Evolutionary conservation across 2,888 invertebrate genomes (phyloP).

Genomic region (Hypena proboscidalis): DNA sequence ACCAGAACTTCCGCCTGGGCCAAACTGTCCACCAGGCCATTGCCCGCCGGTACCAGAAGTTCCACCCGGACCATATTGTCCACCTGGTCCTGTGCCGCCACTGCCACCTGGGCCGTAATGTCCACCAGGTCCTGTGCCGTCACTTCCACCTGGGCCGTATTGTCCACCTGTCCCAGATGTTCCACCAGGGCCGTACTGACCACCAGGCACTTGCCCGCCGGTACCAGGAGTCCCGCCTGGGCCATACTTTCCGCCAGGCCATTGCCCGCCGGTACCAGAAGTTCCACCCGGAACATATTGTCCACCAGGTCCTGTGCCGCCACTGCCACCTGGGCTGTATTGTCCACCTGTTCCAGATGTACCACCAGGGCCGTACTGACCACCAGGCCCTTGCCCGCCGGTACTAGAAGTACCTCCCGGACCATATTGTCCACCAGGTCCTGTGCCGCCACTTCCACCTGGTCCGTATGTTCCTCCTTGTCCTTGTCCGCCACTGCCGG

Average conservation of each 20-base stretch:
- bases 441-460: conserved; percentile 9
- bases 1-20: conserved; percentile 10
- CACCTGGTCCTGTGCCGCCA: conserved; percentile 4
- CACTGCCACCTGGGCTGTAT: conserved; percentile 11
- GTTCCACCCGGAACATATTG: conserved; percentile 20
- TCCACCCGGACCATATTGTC: conserved; percentile 18
- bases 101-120: conserved; percentile 12
- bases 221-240: background rate
- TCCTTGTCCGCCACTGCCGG: conserved; percentile 1
- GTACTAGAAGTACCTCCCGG: conserved; percentile 6
- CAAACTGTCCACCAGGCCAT: conserved; percentile 23
- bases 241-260: conserved; percentile 20
- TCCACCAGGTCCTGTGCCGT: conserved; percentile 11
- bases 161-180: conserved; percentile 2
- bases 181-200: conserved; percentile 9
- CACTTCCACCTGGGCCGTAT: conserved; percentile 1
- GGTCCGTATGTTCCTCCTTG: conserved; percentile 16
- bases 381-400: conserved; percentile 8
- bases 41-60: conserved; percentile 2
- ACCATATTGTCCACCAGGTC: conserved; percentile 12
- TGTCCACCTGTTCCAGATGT: conserved; percentile 12
- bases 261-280: conserved; percentile 12
- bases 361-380: conserved; percentile 25
- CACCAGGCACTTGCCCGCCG: conserved; percentile 10
- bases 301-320: conserved; percentile 20